Evolutionary conservation across 1,140 invertebrate genomes (phyloP).

Genomic region (Brachionus plicatilis): DNA sequence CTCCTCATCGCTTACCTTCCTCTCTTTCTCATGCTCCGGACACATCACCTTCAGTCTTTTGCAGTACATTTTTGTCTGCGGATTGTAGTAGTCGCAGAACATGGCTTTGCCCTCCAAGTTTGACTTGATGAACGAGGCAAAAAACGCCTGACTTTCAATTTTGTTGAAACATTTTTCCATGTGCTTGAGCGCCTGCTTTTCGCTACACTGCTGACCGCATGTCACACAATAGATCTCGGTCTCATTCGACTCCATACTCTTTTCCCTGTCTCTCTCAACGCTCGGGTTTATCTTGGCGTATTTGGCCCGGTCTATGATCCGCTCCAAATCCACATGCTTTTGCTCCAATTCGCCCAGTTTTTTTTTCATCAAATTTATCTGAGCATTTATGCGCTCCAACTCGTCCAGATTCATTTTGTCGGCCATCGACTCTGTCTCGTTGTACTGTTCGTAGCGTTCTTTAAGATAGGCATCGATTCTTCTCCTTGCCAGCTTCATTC

Average conservation of each 20-base stretch:
- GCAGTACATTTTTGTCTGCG: slow-evolving; percentile 82
- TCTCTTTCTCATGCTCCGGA: slow-evolving; percentile 94
- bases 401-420: slow-evolving; percentile 77
- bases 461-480: slow-evolving; percentile 68
- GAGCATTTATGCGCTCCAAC: slow-evolving; percentile 72
- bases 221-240: slow-evolving; percentile 76
- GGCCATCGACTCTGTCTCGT: slow-evolving; percentile 75
- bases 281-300: slow-evolving; percentile 62
- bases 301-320: slow-evolving; percentile 71
- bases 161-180: slow-evolving; percentile 63
- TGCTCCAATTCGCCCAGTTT: slow-evolving; percentile 57
- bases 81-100: slow-evolving; percentile 96
- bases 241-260: background rate
- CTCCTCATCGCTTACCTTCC: slow-evolving; percentile 70
- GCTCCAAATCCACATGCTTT: slow-evolving; percentile 66
- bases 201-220: slow-evolving; percentile 86
- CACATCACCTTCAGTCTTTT: slow-evolving; percentile 89
- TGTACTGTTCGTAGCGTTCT: slow-evolving; percentile 88
- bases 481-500: slow-evolving; percentile 75
- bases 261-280: slow-evolving; percentile 46
- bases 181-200: slow-evolving; percentile 72
- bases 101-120: slow-evolving; percentile 87
- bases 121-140: slow-evolving; percentile 87
- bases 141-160: slow-evolving; percentile 93
- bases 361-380: slow-evolving; percentile 69